These are phyloP conservation scores for Ptychoptera albimana DNA, from an alignment of 2,888 invertebrate species.

Conservation along the genomic window DNA sequence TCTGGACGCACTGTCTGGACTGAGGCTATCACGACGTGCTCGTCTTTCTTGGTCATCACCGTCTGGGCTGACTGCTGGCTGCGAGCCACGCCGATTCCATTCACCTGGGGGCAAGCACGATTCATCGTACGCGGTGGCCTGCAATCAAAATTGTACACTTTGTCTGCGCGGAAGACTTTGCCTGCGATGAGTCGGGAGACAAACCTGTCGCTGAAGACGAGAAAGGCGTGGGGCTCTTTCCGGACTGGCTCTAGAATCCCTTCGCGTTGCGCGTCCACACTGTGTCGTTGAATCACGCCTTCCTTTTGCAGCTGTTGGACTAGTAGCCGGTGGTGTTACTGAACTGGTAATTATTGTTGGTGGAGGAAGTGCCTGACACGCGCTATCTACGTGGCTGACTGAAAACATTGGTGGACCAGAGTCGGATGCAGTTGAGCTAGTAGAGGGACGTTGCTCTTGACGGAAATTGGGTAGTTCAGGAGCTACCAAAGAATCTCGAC, in stretches of 20 bases:
- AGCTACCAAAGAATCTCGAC: slow-evolving; percentile 37
- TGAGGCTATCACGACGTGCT: slow-evolving; percentile 71
- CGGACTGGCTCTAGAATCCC: slow-evolving; percentile 54
- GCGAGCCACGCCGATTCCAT: slow-evolving; percentile 54
- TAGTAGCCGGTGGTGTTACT: slow-evolving; percentile 68
- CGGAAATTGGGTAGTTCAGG: slow-evolving; percentile 34
- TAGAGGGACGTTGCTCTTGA: slow-evolving; percentile 51
- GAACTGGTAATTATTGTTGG: slow-evolving; percentile 73
- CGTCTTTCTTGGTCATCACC: slow-evolving; percentile 52
- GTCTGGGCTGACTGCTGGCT: slow-evolving; percentile 71
- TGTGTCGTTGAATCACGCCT: slow-evolving; percentile 75
- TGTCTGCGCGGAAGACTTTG: neutral
- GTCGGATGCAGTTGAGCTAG: slow-evolving; percentile 57
- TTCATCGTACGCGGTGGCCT: slow-evolving; percentile 76
- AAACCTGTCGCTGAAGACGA: slow-evolving; percentile 55
- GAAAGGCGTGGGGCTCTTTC: slow-evolving; percentile 45
- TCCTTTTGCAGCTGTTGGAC: slow-evolving; percentile 49
- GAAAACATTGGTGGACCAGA: slow-evolving; percentile 37
- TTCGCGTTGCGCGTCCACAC: slow-evolving; percentile 47
- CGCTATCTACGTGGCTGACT: slow-evolving; percentile 39
- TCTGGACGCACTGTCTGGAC: slow-evolving; percentile 73
- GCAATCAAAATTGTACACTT: neutral
- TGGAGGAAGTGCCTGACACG: slow-evolving; percentile 44
- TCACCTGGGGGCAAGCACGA: slow-evolving; percentile 54
- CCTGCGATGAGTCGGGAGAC: neutral